These are phyloP conservation scores for Anas bernieri DNA, from an alignment of 2,797 vertebrate species.

Conservation along the genomic window DNA sequence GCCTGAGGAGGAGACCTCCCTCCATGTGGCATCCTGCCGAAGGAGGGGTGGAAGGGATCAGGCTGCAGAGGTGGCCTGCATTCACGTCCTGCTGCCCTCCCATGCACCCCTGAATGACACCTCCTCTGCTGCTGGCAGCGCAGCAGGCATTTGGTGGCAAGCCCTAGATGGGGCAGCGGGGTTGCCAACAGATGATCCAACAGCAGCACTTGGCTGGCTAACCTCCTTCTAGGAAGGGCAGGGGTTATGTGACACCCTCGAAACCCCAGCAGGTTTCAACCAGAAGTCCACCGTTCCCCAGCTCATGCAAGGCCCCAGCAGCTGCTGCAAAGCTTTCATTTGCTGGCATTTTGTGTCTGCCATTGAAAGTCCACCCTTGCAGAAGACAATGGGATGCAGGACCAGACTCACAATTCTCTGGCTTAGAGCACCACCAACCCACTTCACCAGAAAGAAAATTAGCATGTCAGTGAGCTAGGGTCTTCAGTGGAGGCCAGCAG, in stretches of 20 bases:
- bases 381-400: not conserved
- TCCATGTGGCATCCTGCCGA: not conserved
- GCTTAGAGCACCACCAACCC: not conserved
- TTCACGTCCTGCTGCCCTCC: not conserved
- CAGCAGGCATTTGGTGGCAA: accelerated
- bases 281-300: not conserved
- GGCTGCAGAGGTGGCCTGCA: not conserved
- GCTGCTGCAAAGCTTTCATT: accelerated
- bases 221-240: not conserved
- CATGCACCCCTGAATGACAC: not conserved
- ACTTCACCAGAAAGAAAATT: not conserved
- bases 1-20: not conserved
- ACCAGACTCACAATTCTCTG: not conserved
- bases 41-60: not conserved
- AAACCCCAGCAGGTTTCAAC: not conserved
- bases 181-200: not conserved
- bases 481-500: not conserved
- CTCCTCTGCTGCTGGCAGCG: not conserved
- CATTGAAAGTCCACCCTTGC: not conserved
- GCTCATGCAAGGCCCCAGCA: not conserved
- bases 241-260: not conserved
- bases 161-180: accelerated
- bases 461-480: not conserved
- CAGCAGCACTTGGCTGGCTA: not conserved
- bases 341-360: accelerated